phyloP scores from a whole-genome alignment of 2,888 invertebrate genomes.

The Melinaea marsaeus region DNA sequence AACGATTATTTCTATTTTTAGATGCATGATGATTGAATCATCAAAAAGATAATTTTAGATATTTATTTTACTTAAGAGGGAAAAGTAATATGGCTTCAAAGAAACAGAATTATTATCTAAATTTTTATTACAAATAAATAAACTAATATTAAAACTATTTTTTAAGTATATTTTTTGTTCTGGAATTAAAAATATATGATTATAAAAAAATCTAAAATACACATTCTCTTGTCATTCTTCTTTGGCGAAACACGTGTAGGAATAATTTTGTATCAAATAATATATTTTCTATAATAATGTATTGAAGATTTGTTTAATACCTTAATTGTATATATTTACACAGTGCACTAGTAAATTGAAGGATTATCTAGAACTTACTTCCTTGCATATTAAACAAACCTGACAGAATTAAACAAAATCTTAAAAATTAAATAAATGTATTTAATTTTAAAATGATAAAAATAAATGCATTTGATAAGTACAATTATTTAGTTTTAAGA shows the following conservation, averaged over 20 bases:
- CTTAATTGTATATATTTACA: constrained; percentile 39
- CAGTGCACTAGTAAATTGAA: constrained; percentile 36
- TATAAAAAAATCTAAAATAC: constrained; percentile 41
- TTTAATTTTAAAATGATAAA: constrained; percentile 32
- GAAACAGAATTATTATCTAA: constrained; percentile 32
- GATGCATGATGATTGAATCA: too few species aligned
- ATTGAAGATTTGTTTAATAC: constrained; percentile 21
- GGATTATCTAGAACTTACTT: constrained; percentile 26
- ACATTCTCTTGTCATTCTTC: constrained; percentile 34
- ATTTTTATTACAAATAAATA: constrained; percentile 68
- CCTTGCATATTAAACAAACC: neutral
- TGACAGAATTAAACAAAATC: constrained; percentile 9
- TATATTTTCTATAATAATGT: constrained; percentile 7
- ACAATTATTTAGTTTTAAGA: constrained; percentile 10
- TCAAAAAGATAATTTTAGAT: too few species aligned
- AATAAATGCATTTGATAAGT: constrained; percentile 38
- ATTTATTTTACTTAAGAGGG: neutral
- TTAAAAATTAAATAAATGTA: constrained; percentile 16
- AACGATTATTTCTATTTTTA: too few species aligned
- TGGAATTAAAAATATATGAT: constrained; percentile 35
- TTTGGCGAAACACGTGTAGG: constrained; percentile 41
- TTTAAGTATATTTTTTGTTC: constrained; percentile 39
- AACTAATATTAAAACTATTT: constrained; percentile 54
- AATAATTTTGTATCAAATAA: constrained; percentile 33
- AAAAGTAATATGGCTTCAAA: constrained; percentile 17